Evolutionary conservation across 1,140 invertebrate species (phyloP).

Genomic region (Hylyphantes graminicola): DNA sequence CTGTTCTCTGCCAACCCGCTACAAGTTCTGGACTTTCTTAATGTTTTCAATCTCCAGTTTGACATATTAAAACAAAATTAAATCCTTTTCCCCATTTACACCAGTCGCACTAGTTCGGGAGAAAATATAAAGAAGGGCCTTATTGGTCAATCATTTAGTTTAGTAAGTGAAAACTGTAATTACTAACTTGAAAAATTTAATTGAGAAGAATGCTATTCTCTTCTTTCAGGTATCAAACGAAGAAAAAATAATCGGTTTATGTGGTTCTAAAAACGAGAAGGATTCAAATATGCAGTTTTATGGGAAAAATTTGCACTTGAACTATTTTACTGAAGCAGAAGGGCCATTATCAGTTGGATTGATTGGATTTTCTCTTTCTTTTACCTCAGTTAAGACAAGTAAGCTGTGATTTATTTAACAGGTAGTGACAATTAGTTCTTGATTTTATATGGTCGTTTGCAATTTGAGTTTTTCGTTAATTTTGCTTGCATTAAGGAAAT

Average conservation of each 20-base stretch:
- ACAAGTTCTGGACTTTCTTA: no score
- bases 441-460: neutral
- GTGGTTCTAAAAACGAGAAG: slow-evolving; percentile 12
- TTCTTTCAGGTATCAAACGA: slow-evolving; percentile 8
- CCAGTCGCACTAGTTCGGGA: neutral
- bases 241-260: neutral
- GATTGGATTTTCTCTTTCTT: slow-evolving; percentile 10
- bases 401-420: neutral
- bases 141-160: neutral
- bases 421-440: neutral
- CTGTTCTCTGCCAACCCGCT: no score
- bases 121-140: neutral
- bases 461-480: no score
- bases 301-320: neutral
- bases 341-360: neutral
- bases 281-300: slow-evolving; percentile 39
- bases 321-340: neutral
- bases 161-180: neutral
- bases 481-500: no score
- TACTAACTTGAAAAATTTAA: neutral
- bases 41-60: no score
- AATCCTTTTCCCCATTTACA: no score
- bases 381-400: slow-evolving; percentile 5
- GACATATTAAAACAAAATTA: no score
- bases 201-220: no score